Evolutionary conservation across 2,888 invertebrate genomes (phyloP), one percentile per base, ranked within the genome.

Genomic region (Amorpha juglandis): DNA sequence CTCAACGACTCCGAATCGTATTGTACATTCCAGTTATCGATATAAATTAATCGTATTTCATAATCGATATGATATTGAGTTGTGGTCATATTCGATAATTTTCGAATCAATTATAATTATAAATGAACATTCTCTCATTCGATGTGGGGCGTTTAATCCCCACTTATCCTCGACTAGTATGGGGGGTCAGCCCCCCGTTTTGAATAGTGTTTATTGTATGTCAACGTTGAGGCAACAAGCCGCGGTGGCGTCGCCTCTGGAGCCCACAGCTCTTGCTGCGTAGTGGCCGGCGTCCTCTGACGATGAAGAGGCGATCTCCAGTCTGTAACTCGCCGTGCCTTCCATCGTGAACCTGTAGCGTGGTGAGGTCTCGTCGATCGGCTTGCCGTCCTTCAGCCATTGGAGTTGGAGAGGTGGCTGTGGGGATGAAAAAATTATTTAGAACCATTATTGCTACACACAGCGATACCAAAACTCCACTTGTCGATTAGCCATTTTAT

Each of bases 371-470:
- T 98, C 98, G 84, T 97, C 97, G 76, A 99, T 95, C 66, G 96
- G 95, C 83, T 97, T 97, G 79, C 98, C 98, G 94, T 99, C 98
- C 94, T 98, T 98, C 82, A 97, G 94, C 98, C 99, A 99, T 75
- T 94, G 95, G 66, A 96, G 93, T 85, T 95, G 95, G 75, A 96
- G 92, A 76, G 95, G 95, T 81, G 95, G 93, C 82, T 94, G 87
- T 68, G 68, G 76, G 67, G 55, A 4, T 48, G 70, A 72, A 33
- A 45, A 55, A 9, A 11, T 0, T 6, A 38, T 38, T 38, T 9
- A 9, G 9, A 38, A 1, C 2, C 38, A 52, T 8, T 38, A n/a
- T n/a, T n/a, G n/a, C n/a, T n/a, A n/a, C n/a, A n/a, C n/a, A n/a
- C n/a, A n/a, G n/a, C n/a, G n/a, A n/a, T n/a, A n/a, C n/a, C n/a